Base-by-base conservation (phyloP, 2,888 invertebrate genomes). In the Drosophila fungiperda region DNA sequence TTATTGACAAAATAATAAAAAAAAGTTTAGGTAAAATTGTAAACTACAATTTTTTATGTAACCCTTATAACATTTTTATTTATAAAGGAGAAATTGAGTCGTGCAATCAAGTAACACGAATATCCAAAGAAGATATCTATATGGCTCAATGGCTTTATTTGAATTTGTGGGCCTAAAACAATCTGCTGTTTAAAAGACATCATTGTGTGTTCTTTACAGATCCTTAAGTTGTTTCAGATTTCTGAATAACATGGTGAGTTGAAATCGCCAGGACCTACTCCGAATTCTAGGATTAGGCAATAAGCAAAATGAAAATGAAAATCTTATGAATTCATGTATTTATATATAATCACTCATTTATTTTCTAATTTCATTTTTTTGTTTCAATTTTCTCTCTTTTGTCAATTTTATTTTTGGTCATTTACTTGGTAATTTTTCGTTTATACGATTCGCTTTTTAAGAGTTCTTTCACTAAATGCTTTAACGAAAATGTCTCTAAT, bases 331-430 rank as follows among this genome's bases (percentile, higher is more conserved):
- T 77, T 48, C 63, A 66, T 75, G 60, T 73, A 76, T 76, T 73
- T 85, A 70, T 83, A 78, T 83, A 86, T 86, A 83, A 80, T 89
- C 87, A 83, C 83, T 83, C 87, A 62, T 83, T 89, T 83, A 83
- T 83, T 83, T 71, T 69, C 89, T 88, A 88, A 83, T 68, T 68
- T 57, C 42, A 32, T 57, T 57, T 68, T 49, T 55, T 17, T 48
- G 33, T 52, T 69, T 73, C 68, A 52, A 73, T 57, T 55, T 68
- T 58, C 66, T 65, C 68, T 52, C 23, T 23, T 55, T 55, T 53
- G 15, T 65, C 61, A 35, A 49, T 58, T 68, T 38, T 49, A 67
- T 20, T 64, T 74, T 58, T 66, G 65, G 53, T 59, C 72, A 71
- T 63, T 86, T 67, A 77, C 62, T 73, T 67, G 67, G 65, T 79